These are phyloP conservation scores for Macaca mulatta DNA, from an alignment of 2,113 vertebrate genomes.

Conservation along the genomic window DNA sequence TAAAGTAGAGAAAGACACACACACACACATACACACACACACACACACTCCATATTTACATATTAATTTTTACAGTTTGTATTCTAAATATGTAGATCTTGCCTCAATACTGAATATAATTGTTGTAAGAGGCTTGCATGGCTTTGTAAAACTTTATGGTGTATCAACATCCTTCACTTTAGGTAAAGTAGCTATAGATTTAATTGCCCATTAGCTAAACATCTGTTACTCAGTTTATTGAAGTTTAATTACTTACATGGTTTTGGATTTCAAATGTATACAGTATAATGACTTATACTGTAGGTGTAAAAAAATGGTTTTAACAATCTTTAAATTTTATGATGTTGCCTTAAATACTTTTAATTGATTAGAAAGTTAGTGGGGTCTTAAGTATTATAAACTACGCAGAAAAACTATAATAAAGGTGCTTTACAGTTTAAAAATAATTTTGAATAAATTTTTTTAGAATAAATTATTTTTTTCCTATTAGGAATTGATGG, in stretches of 20 bases:
- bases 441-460: background rate
- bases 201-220: background rate
- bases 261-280: background rate
- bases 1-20: background rate
- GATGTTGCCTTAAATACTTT: background rate
- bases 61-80: background rate
- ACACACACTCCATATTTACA: background rate
- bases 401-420: background rate
- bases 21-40: too few species aligned
- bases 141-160: background rate
- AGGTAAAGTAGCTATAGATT: background rate
- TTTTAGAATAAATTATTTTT: background rate
- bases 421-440: constrained; percentile 1
- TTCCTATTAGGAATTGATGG: background rate
- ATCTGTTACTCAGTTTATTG: constrained; percentile 24
- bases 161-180: background rate
- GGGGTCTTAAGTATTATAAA: background rate
- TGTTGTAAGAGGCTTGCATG: background rate
- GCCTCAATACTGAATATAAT: background rate
- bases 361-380: background rate
- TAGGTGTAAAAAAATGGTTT: background rate
- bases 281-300: background rate
- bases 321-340: background rate
- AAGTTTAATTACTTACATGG: constrained; percentile 29
- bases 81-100: background rate